Evolutionary conservation across 2,888 invertebrate genomes (phyloP), one percentile per base, ranked within the genome.

Genomic region (Plemyria rubiginata): DNA sequence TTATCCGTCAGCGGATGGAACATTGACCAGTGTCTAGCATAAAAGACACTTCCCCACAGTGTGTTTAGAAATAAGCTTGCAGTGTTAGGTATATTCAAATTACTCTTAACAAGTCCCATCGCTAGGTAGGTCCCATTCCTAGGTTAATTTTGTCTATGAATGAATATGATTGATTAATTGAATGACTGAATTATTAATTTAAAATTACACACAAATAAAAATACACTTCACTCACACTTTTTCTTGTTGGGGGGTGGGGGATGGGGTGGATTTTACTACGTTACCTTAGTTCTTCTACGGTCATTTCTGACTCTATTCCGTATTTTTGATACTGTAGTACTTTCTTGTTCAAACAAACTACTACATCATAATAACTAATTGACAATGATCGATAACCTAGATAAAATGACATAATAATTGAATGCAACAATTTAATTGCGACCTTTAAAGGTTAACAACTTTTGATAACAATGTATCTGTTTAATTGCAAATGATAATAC

Each of bases 361-460:
- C 16, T 57, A 38, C 57, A 12, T 54, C 56, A 64, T 45, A 50
- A 43, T 43, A 56, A n/a, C n/a, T 53, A 51, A 54, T 48, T 57
- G 49, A 53, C 46, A 55, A 41, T 15, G 16, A 48, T 59, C 60
- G 62, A 65, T 70, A 68, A 67, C 70, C 68, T 45, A 67, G 54
- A 54, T 68, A 70, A 45, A 51, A 60, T 67, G 67, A 62, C 55
- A 70, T 67, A 62, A 62, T 65, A 67, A 67, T 56, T 62, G 71
- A 69, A 62, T 70, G 69, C 67, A 70, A 70, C 70, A 70, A 64
- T 55, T 69, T 63, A 61, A 66, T 64, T 61, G 67, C 62, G 66
- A 80, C 80, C 80, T 83, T 77, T 75, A 77, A 75, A 81, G 80
- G 82, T 79, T 75, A 80, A 67, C 72, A 70, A 68, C 70, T 70